These are phyloP conservation scores for Petroica traversi DNA, from an alignment of 2,113 vertebrate genomes.

Conservation along the genomic window DNA sequence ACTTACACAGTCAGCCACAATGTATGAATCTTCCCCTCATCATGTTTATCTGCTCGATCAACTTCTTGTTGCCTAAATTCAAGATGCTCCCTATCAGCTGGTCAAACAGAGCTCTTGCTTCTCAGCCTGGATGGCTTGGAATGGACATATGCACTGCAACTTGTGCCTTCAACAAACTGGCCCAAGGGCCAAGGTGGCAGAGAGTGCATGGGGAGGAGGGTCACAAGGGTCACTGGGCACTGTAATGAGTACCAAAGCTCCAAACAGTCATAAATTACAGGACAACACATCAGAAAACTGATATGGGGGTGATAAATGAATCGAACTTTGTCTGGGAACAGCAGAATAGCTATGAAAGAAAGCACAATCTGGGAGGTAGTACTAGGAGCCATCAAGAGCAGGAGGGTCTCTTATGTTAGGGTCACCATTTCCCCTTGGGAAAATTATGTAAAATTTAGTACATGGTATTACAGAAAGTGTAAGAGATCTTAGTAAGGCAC, in stretches of 20 bases:
- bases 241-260: conserved; percentile 25
- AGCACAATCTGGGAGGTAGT: background rate
- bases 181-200: background rate
- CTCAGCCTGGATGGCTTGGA: background rate
- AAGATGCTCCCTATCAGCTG: background rate
- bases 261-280: conserved; percentile 22
- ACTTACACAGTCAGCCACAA: background rate
- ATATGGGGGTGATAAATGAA: background rate
- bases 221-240: background rate
- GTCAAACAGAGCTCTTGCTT: background rate
- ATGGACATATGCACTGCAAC: background rate
- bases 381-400: background rate
- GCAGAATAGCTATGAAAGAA: conserved; percentile 7
- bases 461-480: background rate
- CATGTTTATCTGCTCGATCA: rapidly evolving
- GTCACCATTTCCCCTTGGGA: background rate
- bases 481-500: background rate
- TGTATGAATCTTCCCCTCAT: rapidly evolving
- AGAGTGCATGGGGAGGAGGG: background rate
- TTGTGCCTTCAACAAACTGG: background rate
- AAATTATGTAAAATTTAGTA: background rate
- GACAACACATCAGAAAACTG: conserved; percentile 1
- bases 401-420: background rate
- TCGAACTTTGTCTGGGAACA: background rate
- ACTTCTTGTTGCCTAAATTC: background rate